A percentile compares a stretch with the other conserved stretches of the same genome.
Evolutionary conservation across 2,797 vertebrate genomes (phyloP).

Genomic region (Micromesistius poutassou): DNA sequence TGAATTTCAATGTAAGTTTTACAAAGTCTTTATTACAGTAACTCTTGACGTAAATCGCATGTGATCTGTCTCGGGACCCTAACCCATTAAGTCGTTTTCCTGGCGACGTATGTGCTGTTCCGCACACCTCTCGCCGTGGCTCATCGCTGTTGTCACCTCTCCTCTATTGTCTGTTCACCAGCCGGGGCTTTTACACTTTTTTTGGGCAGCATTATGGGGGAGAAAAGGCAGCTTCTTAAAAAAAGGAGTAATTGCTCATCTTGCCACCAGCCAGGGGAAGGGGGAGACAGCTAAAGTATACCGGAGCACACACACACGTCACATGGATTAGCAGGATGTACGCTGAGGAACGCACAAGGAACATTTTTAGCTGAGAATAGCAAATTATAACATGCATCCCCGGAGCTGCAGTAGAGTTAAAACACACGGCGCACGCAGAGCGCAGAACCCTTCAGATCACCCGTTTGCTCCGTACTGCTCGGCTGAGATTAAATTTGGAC

Average conservation of each 20-base stretch:
- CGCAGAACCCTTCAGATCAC: not conserved
- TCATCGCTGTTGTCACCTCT: slow-evolving; percentile 67
- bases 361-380: slow-evolving; percentile 52
- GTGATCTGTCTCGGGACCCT: slow-evolving; percentile 75
- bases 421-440: slow-evolving; percentile 16
- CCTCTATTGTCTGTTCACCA: slow-evolving; percentile 62
- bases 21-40: slow-evolving; percentile 79
- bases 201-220: slow-evolving; percentile 44
- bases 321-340: slow-evolving; percentile 51
- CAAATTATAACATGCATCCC: slow-evolving; percentile 49
- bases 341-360: slow-evolving; percentile 48
- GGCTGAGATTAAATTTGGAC: not conserved
- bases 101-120: slow-evolving; percentile 72
- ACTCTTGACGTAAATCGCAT: slow-evolving; percentile 80
- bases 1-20: slow-evolving; percentile 83
- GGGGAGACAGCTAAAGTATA: slow-evolving; percentile 52
- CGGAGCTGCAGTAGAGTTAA: slow-evolving; percentile 30
- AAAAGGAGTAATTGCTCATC: slow-evolving; percentile 60
- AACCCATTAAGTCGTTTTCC: slow-evolving; percentile 76
- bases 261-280: slow-evolving; percentile 38
- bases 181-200: slow-evolving; percentile 48
- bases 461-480: not conserved
- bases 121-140: slow-evolving; percentile 66
- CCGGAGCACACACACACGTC: slow-evolving; percentile 52
- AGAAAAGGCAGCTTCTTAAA: slow-evolving; percentile 54